Evolutionary conservation across 2,888 invertebrate genomes (phyloP), one percentile per base, ranked within the genome.

Genomic region (Chesias legatella): DNA sequence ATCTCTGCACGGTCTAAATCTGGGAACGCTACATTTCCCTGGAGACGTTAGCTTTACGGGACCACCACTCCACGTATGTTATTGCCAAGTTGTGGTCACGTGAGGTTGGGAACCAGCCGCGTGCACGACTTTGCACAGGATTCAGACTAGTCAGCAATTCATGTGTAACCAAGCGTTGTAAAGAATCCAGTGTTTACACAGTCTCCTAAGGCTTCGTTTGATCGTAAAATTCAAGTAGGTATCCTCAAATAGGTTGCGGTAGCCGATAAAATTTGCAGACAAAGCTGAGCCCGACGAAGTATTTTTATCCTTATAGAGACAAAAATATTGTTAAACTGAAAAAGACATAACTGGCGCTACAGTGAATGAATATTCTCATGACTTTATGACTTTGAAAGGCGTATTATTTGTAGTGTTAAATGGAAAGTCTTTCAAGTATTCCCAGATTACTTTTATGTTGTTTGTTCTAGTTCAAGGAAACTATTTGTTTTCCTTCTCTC

Each of bases 91-190:
- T 48, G 43, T 25, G 46, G 46, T 43, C 35, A 27, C 38, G 30
- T 23, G 25, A 25, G 26, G 33, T 36, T 45, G 38, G 28, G n/a
- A n/a, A n/a, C 20, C 43, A 38, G 44, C 37, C 43, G 35, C 41
- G 25, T 34, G 20, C 33, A 42, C 38, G 43, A 47, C 55, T 55
- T 55, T 51, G 36, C 48, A 43, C 37, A 50, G 54, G 46, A 44
- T 40, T 41, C 40, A 30, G 28, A 24, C 25, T 21, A 23, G 44
- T 47, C 40, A 55, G 48, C 43, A 42, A 41, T 48, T 27, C 32
- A 17, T 41, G 31, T 43, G 30, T 39, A 26, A 28, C 26, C 43
- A 27, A 33, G 41, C 34, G 45, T 43, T 48, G 43, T 43, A 50
- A 47, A 43, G 43, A 48, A 51, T 44, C 33, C 39, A 9, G 30